These are phyloP conservation scores for Neomorphus geoffroyi DNA, from an alignment of 2,797 vertebrate species.

Conservation along the genomic window DNA sequence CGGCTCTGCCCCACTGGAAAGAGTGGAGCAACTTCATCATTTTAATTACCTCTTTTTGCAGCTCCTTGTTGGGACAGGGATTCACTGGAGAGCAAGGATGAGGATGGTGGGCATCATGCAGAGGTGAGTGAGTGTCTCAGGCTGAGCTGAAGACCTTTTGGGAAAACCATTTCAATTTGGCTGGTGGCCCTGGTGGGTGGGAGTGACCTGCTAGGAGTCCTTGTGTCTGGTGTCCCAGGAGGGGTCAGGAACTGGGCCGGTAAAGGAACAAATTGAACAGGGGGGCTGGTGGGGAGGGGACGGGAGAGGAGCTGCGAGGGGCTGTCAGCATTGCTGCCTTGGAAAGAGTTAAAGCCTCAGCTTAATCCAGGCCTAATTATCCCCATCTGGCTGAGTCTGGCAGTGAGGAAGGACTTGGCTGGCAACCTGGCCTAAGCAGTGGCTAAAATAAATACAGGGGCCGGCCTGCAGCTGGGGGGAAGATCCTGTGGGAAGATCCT, in stretches of 20 bases:
- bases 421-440: not conserved
- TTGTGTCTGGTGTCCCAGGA: not conserved
- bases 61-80: not conserved
- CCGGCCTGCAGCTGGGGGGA: not conserved
- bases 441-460: conserved; percentile 57
- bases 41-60: not conserved
- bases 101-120: rapidly evolving
- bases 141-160: not conserved
- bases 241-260: not conserved
- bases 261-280: not conserved
- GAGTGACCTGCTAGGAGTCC: not conserved
- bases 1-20: too few relatives aligned
- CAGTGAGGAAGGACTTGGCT: conserved; percentile 3
- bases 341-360: conserved; percentile 1
- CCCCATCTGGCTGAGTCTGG: conserved; percentile 51
- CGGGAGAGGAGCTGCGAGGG: not conserved
- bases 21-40: not conserved
- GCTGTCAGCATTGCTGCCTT: not conserved
- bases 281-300: rapidly evolving
- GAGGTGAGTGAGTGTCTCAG: rapidly evolving
- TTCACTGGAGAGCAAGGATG: not conserved
- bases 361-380: conserved; percentile 38
- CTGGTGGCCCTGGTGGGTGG: not conserved
- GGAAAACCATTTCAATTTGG: rapidly evolving
- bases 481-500: not conserved